These are phyloP conservation scores for Dryobates pubescens DNA, from an alignment of 2,797 vertebrate species.

Conservation along the genomic window DNA sequence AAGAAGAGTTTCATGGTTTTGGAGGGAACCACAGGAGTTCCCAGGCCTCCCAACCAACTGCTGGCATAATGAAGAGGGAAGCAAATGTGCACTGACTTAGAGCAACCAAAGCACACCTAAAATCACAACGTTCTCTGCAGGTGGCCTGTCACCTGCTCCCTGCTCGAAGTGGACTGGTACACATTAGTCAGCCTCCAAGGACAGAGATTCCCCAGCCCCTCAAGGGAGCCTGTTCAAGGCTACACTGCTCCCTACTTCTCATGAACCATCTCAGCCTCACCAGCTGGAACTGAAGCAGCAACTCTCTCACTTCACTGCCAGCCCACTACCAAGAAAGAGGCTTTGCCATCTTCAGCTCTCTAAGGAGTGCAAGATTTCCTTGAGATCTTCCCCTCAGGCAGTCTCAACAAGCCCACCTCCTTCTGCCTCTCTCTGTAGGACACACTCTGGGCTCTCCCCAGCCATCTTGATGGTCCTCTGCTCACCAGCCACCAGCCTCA, in stretches of 20 bases:
- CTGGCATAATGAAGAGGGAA: accelerated
- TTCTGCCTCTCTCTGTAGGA: background rate
- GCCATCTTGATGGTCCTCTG: background rate
- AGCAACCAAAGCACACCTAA: background rate
- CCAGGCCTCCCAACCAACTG: background rate
- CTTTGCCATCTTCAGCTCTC: background rate
- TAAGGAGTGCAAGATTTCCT: no score
- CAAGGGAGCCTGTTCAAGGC: no score
- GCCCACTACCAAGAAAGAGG: background rate
- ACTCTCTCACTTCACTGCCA: background rate
- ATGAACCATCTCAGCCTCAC: background rate
- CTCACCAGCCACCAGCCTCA: background rate
- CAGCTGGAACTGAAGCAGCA: background rate
- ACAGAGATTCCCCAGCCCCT: background rate
- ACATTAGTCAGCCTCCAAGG: accelerated
- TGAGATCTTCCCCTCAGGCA: background rate
- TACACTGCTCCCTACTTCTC: background rate
- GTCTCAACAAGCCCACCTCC: background rate
- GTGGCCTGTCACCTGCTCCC: background rate
- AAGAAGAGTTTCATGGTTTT: background rate
- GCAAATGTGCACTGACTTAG: background rate
- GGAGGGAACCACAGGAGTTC: constrained; percentile 3
- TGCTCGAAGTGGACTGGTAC: no score
- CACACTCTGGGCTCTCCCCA: background rate
- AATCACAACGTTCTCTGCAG: background rate